phyloP scores from a whole-genome alignment of 1,140 invertebrate genomes.

The Brachionus asplanchnoidis region DNA sequence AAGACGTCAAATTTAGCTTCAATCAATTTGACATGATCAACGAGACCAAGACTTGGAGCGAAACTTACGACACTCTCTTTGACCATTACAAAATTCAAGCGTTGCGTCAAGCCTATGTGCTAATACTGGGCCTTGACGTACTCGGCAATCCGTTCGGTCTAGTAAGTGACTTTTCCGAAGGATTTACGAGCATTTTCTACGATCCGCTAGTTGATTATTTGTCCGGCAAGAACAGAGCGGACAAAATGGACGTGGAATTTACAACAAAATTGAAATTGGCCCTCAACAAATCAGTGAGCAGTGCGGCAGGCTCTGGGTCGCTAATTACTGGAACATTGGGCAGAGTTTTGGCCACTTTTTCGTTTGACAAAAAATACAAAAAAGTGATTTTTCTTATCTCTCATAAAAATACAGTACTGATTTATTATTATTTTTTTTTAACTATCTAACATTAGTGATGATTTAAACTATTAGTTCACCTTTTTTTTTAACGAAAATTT shows the following conservation, averaged over 20 bases:
- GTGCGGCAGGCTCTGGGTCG: constrained; percentile 54
- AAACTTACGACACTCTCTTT: constrained; percentile 33
- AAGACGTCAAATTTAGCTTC: constrained; percentile 64
- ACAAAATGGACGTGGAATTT: not conserved
- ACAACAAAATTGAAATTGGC: not conserved
- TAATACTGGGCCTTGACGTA: constrained; percentile 58
- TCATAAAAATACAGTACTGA: too few relatives aligned
- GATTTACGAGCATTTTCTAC: constrained; percentile 31
- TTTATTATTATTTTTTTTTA: too few relatives aligned
- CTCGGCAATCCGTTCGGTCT: constrained; percentile 59
- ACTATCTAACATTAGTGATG: too few relatives aligned
- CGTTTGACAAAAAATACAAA: constrained; percentile 57
- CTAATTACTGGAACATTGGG: constrained; percentile 55
- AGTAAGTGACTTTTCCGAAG: constrained; percentile 55
- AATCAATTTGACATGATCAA: constrained; percentile 31
- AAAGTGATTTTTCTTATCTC: constrained; percentile 46
- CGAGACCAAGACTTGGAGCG: constrained; percentile 44
- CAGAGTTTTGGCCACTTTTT: constrained; percentile 53
- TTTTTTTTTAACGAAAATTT: too few relatives aligned
- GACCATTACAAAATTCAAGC: constrained; percentile 49
- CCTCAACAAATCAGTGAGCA: constrained; percentile 45
- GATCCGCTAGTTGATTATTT: constrained; percentile 10
- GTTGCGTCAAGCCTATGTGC: constrained; percentile 57
- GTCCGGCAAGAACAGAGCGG: not conserved
- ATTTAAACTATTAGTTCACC: too few relatives aligned